Conservation (phyloP, 64 coral and sea anemone genomes). For the Acropora yongei region DNA sequence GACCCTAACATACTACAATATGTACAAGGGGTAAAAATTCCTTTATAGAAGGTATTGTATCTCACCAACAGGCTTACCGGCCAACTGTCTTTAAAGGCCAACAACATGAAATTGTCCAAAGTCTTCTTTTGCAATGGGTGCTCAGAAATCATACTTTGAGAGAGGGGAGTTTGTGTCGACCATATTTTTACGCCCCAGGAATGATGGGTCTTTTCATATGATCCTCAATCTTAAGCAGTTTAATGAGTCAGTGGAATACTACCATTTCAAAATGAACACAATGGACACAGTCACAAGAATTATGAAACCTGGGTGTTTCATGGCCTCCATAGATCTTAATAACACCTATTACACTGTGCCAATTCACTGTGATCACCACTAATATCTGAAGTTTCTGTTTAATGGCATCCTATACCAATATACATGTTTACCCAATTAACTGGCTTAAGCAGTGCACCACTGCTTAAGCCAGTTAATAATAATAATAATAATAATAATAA, state of each 20-base stretch:
- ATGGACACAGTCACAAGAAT: no score
- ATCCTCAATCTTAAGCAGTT: no score
- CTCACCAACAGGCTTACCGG: conserved; percentile 39
- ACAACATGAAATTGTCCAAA: conserved; percentile 40
- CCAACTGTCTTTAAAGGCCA: conserved; percentile 54
- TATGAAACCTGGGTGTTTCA: no score
- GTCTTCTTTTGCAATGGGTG: conserved; percentile 39
- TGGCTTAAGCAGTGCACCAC: conserved; percentile 29
- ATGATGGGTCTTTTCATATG: not conserved
- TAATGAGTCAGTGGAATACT: no score
- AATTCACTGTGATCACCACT: conserved; percentile 42
- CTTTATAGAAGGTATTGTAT: conserved; percentile 27
- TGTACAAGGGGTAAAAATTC: conserved; percentile 67
- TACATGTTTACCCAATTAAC: conserved; percentile 12
- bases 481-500: no score
- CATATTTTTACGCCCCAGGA: conserved; percentile 41
- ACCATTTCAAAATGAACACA: no score
- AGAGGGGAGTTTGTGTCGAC: conserved; percentile 38
- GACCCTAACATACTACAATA: conserved; percentile 46
- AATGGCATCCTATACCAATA: conserved; percentile 20
- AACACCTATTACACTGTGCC: conserved; percentile 34
- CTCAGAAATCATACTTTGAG: not conserved
- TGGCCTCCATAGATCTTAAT: no score
- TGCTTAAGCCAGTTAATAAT: conserved; percentile 41
- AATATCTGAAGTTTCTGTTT: conserved; percentile 39